Base-by-base conservation (phyloP, 1,140 invertebrate genomes). In the Watersipora subatra region DNA sequence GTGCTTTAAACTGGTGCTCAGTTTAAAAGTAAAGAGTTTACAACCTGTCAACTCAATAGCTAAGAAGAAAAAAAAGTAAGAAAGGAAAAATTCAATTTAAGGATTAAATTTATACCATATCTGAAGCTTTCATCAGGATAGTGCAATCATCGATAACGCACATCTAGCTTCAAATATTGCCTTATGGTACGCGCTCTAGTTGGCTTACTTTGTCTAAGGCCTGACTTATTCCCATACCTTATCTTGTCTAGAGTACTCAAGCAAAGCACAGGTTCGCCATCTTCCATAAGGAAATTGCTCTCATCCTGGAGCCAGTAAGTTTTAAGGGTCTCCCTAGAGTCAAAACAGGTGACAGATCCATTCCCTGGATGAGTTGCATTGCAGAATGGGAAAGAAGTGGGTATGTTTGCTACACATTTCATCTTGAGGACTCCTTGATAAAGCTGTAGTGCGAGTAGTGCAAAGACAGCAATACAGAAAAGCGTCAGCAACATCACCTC, bases 391-490 rank as follows among this genome's bases (percentile, higher is more conserved):
- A 46, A 46, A 12, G 34, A 12, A 7, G 7, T 46, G 34, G 34
- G 34, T 46, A 46, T 46, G n/a, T 25, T 59, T 46, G 61, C 84
- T 73, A 98, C 89, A 85, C 94, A 98, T 81, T 97, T 97, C 83
- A 97, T 92, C 73, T 92, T 93, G 69, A 98, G 84, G 30, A 93
- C 89, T 69, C 94, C 94, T 91, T 94, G 94, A 81, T 97, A 98
- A 82, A 97, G 92, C 86, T 97, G 93, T 71, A 97, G 87, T 26
- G 91, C 92, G 76, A 96, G 93, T 28, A 96, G 83, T 15, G 93
- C 91, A 81, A 96, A 95, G 67, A 97, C 91, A 90, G 93, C 93
- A 68, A 96, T 81, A 75, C 92, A 94, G 82, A 97, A 96, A 70
- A 94, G 88, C 30, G 91, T 96, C 62, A 97, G 81, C 20, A 92